A percentile compares a stretch with the other conserved stretches of the same genome.
These are phyloP conservation scores for Drosophila atripex DNA, from an alignment of 2,888 invertebrate species.

Conservation along the genomic window DNA sequence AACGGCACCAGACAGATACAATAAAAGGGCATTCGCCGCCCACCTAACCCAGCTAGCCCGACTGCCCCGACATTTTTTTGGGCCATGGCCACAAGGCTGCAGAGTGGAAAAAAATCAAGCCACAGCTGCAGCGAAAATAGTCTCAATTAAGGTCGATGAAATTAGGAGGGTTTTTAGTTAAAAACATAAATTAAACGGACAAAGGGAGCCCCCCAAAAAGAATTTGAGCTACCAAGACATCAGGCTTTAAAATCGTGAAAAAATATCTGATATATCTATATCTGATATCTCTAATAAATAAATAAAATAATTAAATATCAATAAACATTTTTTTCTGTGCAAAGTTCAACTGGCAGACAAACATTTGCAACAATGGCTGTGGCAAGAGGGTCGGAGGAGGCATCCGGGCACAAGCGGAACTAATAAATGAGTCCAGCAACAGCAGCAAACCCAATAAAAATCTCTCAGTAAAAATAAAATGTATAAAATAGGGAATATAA, in stretches of 20 bases:
- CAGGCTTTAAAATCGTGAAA: too few relatives aligned
- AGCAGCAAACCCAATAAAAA: conserved; percentile 46
- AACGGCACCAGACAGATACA: conserved; percentile 29
- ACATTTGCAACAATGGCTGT: conserved; percentile 70
- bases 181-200: not conserved
- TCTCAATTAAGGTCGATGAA: not conserved
- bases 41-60: conserved; percentile 30
- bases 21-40: conserved; percentile 42
- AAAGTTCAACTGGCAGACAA: conserved; percentile 65
- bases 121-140: conserved; percentile 15
- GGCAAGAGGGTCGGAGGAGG: conserved; percentile 21
- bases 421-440: conserved; percentile 74
- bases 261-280: too few relatives aligned
- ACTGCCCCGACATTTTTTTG: conserved; percentile 45
- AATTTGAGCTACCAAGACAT: too few relatives aligned
- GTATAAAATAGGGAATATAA: not conserved
- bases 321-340: conserved; percentile 9
- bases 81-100: conserved; percentile 61
- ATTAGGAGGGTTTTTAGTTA: not conserved
- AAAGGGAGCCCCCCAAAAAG: not conserved
- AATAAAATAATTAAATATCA: conserved; percentile 19
- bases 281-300: too few relatives aligned
- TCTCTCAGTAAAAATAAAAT: conserved; percentile 27
- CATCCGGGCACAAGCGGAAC: conserved; percentile 59
- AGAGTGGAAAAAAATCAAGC: conserved; percentile 12